Evolutionary conservation across 2,797 vertebrate genomes (phyloP).

Genomic region (Chelon labrosus): DNA sequence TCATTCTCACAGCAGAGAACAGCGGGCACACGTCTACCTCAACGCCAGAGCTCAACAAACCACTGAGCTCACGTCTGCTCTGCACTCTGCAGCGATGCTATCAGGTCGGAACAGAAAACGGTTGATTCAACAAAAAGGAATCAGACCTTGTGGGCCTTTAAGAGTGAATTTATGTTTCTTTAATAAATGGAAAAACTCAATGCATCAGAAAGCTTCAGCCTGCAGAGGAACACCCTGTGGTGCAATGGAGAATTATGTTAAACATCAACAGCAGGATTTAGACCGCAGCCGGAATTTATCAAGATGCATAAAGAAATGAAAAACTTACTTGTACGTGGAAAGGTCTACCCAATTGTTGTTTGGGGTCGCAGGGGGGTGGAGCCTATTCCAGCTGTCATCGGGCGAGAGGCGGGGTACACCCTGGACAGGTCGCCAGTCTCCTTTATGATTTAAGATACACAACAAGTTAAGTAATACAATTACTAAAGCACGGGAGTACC

Average conservation of each 20-base stretch:
- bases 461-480: too few relatives aligned
- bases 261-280: neutral
- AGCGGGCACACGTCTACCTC: conserved; percentile 38
- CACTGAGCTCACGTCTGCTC: conserved; percentile 59
- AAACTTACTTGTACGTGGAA: neutral
- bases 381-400: too few relatives aligned
- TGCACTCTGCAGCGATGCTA: conserved; percentile 12
- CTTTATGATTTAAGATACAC: too few relatives aligned
- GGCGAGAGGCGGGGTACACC: too few relatives aligned
- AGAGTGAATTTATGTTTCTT: neutral
- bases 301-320: neutral
- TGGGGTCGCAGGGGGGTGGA: too few relatives aligned
- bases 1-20: conserved; percentile 56
- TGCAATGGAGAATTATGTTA: too few relatives aligned
- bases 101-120: neutral
- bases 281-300: neutral
- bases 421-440: too few relatives aligned
- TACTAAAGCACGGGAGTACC: too few relatives aligned
- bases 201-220: neutral
- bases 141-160: neutral
- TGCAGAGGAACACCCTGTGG: neutral
- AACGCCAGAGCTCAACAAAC: conserved; percentile 9
- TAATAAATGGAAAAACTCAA: neutral
- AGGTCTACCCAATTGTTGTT: too few relatives aligned
- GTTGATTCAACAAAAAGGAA: neutral